Evolutionary conservation across 2,888 invertebrate genomes (phyloP), one percentile per base, ranked within the genome.

Genomic region (Callosobruchus maculatus): DNA sequence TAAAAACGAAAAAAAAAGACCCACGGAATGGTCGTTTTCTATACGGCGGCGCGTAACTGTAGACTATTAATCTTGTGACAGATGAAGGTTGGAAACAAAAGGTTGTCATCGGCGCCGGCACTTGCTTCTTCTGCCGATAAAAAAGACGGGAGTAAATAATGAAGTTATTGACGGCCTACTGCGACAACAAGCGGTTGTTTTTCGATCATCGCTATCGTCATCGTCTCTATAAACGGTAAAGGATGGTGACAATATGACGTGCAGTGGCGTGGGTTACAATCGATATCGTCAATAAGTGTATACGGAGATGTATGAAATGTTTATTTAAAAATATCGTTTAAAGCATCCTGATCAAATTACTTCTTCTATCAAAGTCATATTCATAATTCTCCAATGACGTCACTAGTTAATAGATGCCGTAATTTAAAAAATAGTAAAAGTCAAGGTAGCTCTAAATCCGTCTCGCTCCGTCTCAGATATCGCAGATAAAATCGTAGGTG

Each of bases 91-190:
- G 49, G 26, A 49, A 49, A 49, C 49, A 49, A 49, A 49, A 49
- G 49, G 49, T 49, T 49, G 49, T 49, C 49, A 49, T 49, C 49
- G 49, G 49, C 49, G 49, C 49, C 49, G 49, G 49, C 49, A 49
- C 49, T 49, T 49, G 49, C 13, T 49, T 49, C 49, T 49, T 49
- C 5, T 18, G 49, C 5, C 4, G 49, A 49, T 49, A 49, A 49
- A 49, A 26, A 49, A 3, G 49, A 13, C 3, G 49, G 13, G 49
- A 49, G 49, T 77, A 75, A 78, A 75, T 77, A 76, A 78, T 75
- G 77, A 74, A 78, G 76, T 78, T 78, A 74, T 78, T 75, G 78
- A 78, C 74, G 77, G 49, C 49, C 49, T 49, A 49, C 49, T 49
- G 18, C 1, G 49, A 49, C 13, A 18, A 0, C 1, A 18, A 49